Conservation (phyloP, 2,113 vertebrate genomes). For the Odocoileus virginianus region DNA sequence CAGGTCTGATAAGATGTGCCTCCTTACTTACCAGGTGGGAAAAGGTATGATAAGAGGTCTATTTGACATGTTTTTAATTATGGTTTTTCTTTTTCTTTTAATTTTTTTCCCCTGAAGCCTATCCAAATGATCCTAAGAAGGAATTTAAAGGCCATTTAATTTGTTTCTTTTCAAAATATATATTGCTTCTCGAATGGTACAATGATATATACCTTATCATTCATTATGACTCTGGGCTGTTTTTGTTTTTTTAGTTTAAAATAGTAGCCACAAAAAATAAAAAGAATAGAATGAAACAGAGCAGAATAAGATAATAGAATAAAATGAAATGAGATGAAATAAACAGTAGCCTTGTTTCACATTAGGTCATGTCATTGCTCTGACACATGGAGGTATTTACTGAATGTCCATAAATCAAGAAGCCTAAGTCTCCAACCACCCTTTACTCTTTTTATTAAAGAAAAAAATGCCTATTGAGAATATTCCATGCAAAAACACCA, state of each 20-base stretch:
- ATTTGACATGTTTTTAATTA: not conserved
- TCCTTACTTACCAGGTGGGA: not conserved
- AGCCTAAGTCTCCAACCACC: not conserved
- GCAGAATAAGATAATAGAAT: not conserved
- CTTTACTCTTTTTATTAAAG: not conserved
- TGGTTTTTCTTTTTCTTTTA: not conserved
- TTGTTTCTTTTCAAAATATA: not conserved
- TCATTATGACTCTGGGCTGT: not conserved
- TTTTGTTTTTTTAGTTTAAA: not conserved
- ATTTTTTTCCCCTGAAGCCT: not conserved
- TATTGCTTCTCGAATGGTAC: not conserved
- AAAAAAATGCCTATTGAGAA: not conserved
- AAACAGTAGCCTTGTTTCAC: not conserved
- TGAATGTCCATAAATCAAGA: not conserved
- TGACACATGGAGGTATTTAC: not conserved
- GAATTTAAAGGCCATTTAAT: not conserved
- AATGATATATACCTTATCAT: not conserved
- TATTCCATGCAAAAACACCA: not conserved
- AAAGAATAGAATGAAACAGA: not conserved
- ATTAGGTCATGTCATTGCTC: not conserved
- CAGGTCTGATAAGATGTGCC: not conserved
- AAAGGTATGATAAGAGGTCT: not conserved
- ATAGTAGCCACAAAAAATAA: not conserved
- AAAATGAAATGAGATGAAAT: not conserved
- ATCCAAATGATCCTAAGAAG: not conserved